Evolutionary conservation across 2,888 invertebrate genomes (phyloP).

Genomic region (Hofmannophila pseudospretella): DNA sequence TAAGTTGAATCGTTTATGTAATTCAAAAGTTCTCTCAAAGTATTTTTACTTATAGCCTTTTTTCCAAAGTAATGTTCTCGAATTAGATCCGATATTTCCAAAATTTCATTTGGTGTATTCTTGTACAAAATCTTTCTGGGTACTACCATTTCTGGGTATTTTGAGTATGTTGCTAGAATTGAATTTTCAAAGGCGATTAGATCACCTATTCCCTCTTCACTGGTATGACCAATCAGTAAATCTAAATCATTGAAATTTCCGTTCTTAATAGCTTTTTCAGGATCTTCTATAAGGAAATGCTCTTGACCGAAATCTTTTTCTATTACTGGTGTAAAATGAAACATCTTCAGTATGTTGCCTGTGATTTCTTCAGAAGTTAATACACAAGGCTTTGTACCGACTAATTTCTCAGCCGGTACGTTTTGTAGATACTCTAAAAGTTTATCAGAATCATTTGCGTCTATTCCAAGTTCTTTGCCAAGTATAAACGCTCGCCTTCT

Average conservation of each 20-base stretch:
- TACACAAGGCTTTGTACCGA: constrained; percentile 19
- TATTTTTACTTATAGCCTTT: constrained; percentile 20
- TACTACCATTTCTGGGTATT: constrained; percentile 33
- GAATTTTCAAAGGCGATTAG: constrained; percentile 15
- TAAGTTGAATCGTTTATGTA: constrained; percentile 26
- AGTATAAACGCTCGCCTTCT: constrained; percentile 25
- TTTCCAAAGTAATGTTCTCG: constrained; percentile 35
- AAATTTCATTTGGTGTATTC: constrained; percentile 20
- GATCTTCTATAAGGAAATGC: constrained; percentile 35
- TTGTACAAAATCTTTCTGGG: constrained; percentile 34
- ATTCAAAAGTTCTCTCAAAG: constrained; percentile 28
- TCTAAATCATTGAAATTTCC: constrained; percentile 75
- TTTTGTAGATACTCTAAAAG: constrained; percentile 31
- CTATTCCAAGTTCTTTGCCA: constrained; percentile 25
- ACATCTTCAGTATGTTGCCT: constrained; percentile 30
- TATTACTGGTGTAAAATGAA: constrained; percentile 39
- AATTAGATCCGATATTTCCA: constrained; percentile 35
- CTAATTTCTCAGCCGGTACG: constrained; percentile 23
- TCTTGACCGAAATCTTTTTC: constrained; percentile 45
- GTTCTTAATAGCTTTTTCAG: constrained; percentile 31
- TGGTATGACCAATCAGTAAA: constrained; percentile 83
- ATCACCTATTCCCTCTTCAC: constrained; percentile 69
- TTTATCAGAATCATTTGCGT: constrained; percentile 23
- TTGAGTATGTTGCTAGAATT: constrained; percentile 21
- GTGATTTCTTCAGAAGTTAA: constrained; percentile 29